Evolutionary conservation across 1,140 invertebrate species (phyloP).

Genomic region (Conus ventricosus): DNA sequence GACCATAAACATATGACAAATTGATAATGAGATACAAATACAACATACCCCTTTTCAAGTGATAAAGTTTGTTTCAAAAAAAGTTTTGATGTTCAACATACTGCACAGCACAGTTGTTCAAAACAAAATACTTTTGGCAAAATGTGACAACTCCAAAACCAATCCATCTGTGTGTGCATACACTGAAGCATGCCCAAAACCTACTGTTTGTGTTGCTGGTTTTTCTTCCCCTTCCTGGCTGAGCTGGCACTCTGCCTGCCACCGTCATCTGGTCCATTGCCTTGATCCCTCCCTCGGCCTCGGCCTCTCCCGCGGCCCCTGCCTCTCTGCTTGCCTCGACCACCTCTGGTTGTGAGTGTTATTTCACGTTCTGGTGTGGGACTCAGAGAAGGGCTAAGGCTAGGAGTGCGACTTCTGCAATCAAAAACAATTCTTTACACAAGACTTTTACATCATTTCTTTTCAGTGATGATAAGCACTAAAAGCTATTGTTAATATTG

Average conservation of each 20-base stretch:
- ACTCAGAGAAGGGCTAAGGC: conserved; percentile 23
- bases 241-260: conserved; percentile 9
- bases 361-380: conserved; percentile 28
- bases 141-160: too few species aligned
- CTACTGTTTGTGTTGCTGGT: conserved; percentile 41
- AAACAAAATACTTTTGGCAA: too few species aligned
- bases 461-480: too few species aligned
- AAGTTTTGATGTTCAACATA: too few species aligned
- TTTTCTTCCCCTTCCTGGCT: conserved; percentile 49
- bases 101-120: too few species aligned
- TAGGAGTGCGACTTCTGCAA: conserved; percentile 17
- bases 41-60: too few species aligned
- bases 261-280: conserved; percentile 44
- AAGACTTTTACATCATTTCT: too few species aligned
- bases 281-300: conserved; percentile 47
- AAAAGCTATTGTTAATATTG: too few species aligned
- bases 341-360: conserved; percentile 36
- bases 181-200: not conserved
- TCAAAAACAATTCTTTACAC: not conserved
- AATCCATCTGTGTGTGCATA: too few species aligned
- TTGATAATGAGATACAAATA: too few species aligned
- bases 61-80: too few species aligned
- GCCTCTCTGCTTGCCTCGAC: conserved; percentile 25
- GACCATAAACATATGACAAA: too few species aligned
- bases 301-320: conserved; percentile 35